Evolutionary conservation across 2,888 invertebrate species (phyloP).

Genomic region (Camponotus fellah): DNA sequence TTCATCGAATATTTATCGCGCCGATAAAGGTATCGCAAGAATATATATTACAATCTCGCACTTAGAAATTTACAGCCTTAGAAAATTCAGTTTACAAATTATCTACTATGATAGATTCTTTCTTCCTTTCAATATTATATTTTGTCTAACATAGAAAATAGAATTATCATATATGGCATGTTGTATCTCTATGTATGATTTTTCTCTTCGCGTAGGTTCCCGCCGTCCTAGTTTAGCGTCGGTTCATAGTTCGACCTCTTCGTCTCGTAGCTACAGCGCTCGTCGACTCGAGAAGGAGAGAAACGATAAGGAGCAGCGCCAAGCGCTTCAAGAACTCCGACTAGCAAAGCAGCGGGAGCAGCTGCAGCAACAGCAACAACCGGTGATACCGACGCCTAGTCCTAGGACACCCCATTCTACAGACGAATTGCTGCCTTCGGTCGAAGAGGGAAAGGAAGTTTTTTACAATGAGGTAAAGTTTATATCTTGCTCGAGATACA

Average conservation of each 20-base stretch:
- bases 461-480: conserved; percentile 81
- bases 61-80: conserved; percentile 29
- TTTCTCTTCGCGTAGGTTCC: conserved; percentile 88
- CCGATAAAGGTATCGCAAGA: conserved; percentile 38
- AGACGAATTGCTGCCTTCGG: conserved; percentile 93
- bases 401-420: conserved; percentile 94
- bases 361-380: conserved; percentile 87
- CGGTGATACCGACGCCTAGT: conserved; percentile 89
- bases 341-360: conserved; percentile 90
- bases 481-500: neutral
- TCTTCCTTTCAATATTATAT: conserved; percentile 31
- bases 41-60: conserved; percentile 41
- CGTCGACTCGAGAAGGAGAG: conserved; percentile 93
- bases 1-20: conserved; percentile 47
- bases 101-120: conserved; percentile 14
- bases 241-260: conserved; percentile 94
- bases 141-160: conserved; percentile 27
- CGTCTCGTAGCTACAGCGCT: conserved; percentile 93
- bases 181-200: neutral
- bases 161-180: neutral
- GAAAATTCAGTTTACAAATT: conserved; percentile 29
- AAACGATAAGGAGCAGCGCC: conserved; percentile 93
- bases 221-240: conserved; percentile 95
- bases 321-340: conserved; percentile 91
- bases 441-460: conserved; percentile 93